A percentile compares a stretch with the other conserved stretches of the same genome.
Evolutionary conservation across 2,113 vertebrate genomes (phyloP).

Genomic region (Dissostichus mawsoni): DNA sequence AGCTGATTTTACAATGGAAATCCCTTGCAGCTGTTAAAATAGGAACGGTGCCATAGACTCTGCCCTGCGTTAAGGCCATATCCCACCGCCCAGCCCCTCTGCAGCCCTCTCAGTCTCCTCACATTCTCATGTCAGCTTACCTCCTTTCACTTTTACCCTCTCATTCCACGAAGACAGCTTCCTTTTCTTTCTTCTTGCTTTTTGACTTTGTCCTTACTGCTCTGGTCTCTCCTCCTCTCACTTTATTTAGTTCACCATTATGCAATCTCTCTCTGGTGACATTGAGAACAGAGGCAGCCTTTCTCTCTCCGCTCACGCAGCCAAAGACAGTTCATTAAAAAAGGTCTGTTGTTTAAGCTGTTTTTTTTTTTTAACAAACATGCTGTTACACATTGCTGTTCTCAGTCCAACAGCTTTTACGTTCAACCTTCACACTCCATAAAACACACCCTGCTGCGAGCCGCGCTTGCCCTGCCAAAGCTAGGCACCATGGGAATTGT

Average conservation of each 20-base stretch:
- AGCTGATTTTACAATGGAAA: conserved; percentile 86
- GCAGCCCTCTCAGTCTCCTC: conserved; percentile 31
- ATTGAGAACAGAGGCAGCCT: conserved; percentile 46
- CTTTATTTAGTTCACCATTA: conserved; percentile 41
- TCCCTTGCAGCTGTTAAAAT: conserved; percentile 85
- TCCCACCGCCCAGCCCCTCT: conserved; percentile 52
- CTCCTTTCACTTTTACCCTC: conserved; percentile 24
- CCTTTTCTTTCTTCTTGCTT: background rate
- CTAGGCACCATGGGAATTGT: conserved; percentile 76
- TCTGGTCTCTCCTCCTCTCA: background rate
- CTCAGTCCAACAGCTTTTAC: conserved; percentile 49
- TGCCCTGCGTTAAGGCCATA: conserved; percentile 67
- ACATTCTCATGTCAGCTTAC: conserved; percentile 29
- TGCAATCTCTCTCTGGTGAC: conserved; percentile 37
- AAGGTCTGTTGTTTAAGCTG: conserved; percentile 34
- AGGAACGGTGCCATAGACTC: conserved; percentile 70
- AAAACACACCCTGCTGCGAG: conserved; percentile 48
- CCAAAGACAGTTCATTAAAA: conserved; percentile 75
- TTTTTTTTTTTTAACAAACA: conserved; percentile 34
- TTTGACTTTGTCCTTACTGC: conserved; percentile 2
- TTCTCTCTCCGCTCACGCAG: conserved; percentile 53
- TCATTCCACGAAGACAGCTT: background rate
- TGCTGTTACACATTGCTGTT: conserved; percentile 39
- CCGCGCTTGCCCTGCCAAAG: conserved; percentile 57
- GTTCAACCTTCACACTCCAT: conserved; percentile 44